Conservation (phyloP, 2,888 invertebrate species). For the Trichogramma dendrolimi region DNA sequence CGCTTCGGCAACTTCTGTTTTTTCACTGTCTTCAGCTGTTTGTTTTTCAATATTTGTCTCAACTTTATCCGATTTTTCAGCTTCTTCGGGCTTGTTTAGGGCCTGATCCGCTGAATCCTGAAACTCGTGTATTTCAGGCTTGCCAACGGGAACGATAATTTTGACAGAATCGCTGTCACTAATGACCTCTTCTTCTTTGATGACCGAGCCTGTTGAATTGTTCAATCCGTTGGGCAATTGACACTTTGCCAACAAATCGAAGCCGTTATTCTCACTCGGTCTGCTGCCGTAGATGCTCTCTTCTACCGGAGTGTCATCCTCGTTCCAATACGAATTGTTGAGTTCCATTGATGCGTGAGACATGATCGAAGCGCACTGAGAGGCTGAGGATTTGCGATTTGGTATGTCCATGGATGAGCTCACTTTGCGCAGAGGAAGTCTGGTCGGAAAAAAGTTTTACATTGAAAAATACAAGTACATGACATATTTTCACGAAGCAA, state of each 20-base stretch:
- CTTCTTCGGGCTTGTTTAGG: background rate
- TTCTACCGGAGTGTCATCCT: conserved; percentile 29
- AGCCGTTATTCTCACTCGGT: conserved; percentile 34
- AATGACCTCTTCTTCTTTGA: background rate
- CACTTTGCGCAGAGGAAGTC: conserved; percentile 30
- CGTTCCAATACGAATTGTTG: conserved; percentile 37
- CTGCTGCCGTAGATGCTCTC: conserved; percentile 40
- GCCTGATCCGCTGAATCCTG: background rate
- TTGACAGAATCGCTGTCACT: background rate
- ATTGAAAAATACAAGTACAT: no score
- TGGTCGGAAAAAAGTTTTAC: no score
- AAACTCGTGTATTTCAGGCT: conserved; percentile 10
- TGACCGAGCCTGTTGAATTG: background rate
- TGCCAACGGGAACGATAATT: background rate
- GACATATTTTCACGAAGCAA: no score
- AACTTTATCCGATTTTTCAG: background rate
- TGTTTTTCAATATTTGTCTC: background rate
- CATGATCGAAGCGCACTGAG: conserved; percentile 22
- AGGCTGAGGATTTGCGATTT: conserved; percentile 12
- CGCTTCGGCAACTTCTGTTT: background rate
- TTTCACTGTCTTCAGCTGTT: background rate
- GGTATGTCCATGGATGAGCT: conserved; percentile 44
- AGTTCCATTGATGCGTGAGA: conserved; percentile 32
- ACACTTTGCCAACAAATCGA: conserved; percentile 36
- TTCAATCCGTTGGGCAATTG: conserved; percentile 19